phyloP scores from a whole-genome alignment of 2,888 invertebrate species.

The Bibio marci region DNA sequence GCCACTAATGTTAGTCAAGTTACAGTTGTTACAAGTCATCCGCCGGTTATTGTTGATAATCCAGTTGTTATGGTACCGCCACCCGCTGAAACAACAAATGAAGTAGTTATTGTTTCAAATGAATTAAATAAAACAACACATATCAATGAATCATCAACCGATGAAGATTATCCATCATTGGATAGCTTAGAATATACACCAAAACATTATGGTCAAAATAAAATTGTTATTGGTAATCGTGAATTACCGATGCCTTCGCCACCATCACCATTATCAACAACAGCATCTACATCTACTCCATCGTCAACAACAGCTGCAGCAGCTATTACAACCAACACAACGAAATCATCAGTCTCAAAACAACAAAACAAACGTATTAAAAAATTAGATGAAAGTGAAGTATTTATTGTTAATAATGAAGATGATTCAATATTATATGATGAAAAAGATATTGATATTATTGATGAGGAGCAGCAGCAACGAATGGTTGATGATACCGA shows the following conservation, averaged over 20 bases:
- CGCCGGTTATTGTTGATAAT: constrained; percentile 55
- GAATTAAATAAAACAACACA: constrained; percentile 51
- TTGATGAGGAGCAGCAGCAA: constrained; percentile 4
- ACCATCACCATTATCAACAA: constrained; percentile 6
- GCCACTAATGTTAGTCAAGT: constrained; percentile 56
- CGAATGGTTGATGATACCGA: constrained; percentile 13
- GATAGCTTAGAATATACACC: constrained; percentile 50
- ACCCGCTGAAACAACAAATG: constrained; percentile 26
- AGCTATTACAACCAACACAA: constrained; percentile 6
- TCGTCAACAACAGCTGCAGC: constrained; percentile 6
- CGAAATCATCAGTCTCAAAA: constrained; percentile 8
- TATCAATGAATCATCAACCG: constrained; percentile 50
- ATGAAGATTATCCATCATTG: constrained; percentile 58
- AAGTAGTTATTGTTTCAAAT: constrained; percentile 69
- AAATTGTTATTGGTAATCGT: constrained; percentile 20
- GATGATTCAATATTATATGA: constrained; percentile 39
- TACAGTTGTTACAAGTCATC: constrained; percentile 66
- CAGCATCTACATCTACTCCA: constrained; percentile 1
- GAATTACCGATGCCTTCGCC: constrained; percentile 7
- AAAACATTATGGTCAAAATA: constrained; percentile 11
- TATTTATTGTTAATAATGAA: constrained; percentile 55
- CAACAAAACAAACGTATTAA: constrained; percentile 30
- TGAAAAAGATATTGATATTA: constrained; percentile 16
- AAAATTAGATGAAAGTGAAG: constrained; percentile 73
- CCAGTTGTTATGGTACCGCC: constrained; percentile 23